Conservation (phyloP, 2,888 invertebrate species). For the Eurytoma californica region DNA sequence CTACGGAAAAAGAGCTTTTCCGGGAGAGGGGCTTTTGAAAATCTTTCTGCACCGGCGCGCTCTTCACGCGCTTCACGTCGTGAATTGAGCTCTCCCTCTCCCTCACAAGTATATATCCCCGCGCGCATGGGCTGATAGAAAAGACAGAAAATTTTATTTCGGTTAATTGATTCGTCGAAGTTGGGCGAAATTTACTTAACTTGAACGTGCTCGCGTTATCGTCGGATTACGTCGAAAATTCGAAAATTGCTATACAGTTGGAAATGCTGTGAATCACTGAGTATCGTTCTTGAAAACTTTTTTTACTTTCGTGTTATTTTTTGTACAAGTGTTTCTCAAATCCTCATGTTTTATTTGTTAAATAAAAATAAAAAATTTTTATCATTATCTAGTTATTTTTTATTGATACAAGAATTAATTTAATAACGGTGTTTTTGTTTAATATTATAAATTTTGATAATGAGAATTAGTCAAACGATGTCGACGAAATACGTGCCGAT, state of each 20-base stretch:
- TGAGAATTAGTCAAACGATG: no score
- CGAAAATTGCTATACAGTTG: no score
- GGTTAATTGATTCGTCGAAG: conserved; percentile 20
- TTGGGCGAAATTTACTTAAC: background rate
- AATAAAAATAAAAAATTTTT: background rate
- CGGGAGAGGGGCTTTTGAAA: conserved; percentile 37
- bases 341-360: no score
- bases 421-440: no score
- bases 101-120: background rate
- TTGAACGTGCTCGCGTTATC: background rate
- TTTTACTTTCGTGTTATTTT: no score
- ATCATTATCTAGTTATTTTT: background rate
- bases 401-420: background rate
- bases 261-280: no score
- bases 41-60: conserved; percentile 20
- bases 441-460: no score
- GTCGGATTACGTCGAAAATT: no score
- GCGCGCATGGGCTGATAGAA: background rate
- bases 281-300: no score
- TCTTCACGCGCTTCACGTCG: background rate
- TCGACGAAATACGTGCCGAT: no score
- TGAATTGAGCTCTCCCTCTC: conserved; percentile 22
- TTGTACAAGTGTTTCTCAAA: no score
- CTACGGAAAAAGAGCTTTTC: conserved; percentile 43
- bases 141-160: conserved; percentile 8